These are phyloP conservation scores for Eupsittula cactorum DNA, from an alignment of 2,113 vertebrate species.

Conservation along the genomic window DNA sequence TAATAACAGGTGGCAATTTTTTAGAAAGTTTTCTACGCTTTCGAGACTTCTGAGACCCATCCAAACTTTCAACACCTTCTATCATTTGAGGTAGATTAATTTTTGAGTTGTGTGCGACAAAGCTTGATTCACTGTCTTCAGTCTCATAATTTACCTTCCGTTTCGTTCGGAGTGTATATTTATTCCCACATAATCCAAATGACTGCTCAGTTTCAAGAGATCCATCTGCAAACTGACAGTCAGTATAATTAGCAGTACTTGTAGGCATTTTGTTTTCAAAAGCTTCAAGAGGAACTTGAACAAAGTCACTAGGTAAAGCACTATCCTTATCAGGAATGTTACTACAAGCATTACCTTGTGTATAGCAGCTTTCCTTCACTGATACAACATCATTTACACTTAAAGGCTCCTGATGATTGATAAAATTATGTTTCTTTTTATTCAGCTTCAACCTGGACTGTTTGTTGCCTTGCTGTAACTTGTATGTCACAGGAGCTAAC, in stretches of 20 bases:
- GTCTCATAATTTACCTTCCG: conserved; percentile 88
- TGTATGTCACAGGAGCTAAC: conserved; percentile 80
- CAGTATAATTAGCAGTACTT: conserved; percentile 69
- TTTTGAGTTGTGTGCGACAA: conserved; percentile 79
- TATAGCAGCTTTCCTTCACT: conserved; percentile 74
- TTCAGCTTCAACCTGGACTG: conserved; percentile 84
- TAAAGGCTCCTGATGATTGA: conserved; percentile 70
- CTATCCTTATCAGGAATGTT: conserved; percentile 74
- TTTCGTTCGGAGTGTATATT: conserved; percentile 92
- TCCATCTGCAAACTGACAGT: conserved; percentile 76
- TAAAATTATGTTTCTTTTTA: conserved; percentile 80
- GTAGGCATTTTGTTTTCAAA: conserved; percentile 77
- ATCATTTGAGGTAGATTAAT: conserved; percentile 72
- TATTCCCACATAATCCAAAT: conserved; percentile 88
- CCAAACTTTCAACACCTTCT: conserved; percentile 76
- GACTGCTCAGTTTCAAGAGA: conserved; percentile 78
- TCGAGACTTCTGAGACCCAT: conserved; percentile 81
- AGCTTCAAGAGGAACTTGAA: conserved; percentile 71
- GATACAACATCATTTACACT: conserved; percentile 56
- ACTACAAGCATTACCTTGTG: conserved; percentile 71
- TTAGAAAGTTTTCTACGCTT: conserved; percentile 89
- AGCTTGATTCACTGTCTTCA: conserved; percentile 85
- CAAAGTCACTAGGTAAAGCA: conserved; percentile 68
- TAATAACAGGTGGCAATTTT: conserved; percentile 94
- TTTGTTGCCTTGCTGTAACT: conserved; percentile 80